Base-by-base conservation (phyloP, 2,888 invertebrate species). In the Pristionchus mayeri region DNA sequence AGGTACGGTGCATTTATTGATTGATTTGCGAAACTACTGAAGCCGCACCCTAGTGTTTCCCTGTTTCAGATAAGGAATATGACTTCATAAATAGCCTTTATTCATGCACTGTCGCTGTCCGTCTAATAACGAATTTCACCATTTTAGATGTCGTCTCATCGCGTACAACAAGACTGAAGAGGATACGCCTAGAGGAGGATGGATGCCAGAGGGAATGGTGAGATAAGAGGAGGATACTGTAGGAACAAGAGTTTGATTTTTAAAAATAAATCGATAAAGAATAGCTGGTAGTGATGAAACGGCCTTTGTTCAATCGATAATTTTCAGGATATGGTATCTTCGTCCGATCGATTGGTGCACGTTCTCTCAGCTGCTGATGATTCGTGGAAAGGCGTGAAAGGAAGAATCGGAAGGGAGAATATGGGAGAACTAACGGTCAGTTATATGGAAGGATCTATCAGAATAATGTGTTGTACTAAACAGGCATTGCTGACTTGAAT, bases 91-190 rank as follows among this genome's bases (percentile, higher is more conserved):
- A 21, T 54, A 4, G 16, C 54, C 21, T 18, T 21, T 21, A 7
- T 54, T 54, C 54, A n/a, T 54, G 21, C 4, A 9, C 4, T 18
- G n/a, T 13, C 4, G n/a, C 54, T 54, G 16, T 54, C 54, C 21
- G 54, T 13, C n/a, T 54, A 54, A 18, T 54, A 16, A 18, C 4
- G 16, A 13, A 54, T 54, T 54, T 54, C 54, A 54, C 21, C 4
- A 4, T 44, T 71, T 18, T 13, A 82, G 82, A 82, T 82, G 82
- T n/a, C 82, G 82, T 63, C 82, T 82, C 24, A 30, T 82, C 30
- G 44, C 48, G 34, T 82, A 63, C 82, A 82, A 82, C 50, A 44
- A 50, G 48, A 67, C 52, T 24, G 82, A 82, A 11, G 82, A 44
- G 24, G 82, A 82, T 50, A 67, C 37, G 18, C 82, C 82, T 18